Evolutionary conservation across 2,113 vertebrate species (phyloP).

Genomic region (Sinocyclocheilus maitianheensis): DNA sequence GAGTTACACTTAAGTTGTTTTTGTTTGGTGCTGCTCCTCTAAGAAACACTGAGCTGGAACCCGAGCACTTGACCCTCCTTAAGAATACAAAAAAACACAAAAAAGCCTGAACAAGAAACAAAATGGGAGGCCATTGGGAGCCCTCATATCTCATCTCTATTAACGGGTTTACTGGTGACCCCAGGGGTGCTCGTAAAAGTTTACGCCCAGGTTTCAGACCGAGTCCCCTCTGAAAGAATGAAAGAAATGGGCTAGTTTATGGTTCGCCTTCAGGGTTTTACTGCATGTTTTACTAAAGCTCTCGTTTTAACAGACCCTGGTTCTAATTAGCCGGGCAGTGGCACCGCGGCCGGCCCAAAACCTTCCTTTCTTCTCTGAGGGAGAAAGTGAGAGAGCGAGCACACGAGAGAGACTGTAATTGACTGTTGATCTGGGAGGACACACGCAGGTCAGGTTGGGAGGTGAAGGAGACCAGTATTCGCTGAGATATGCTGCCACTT

Average conservation of each 20-base stretch:
- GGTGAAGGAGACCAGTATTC: constrained; percentile 56
- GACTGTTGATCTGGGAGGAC: constrained; percentile 75
- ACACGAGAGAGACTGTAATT: constrained; percentile 66
- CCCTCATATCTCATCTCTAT: constrained; percentile 85
- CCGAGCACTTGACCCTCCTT: constrained; percentile 73
- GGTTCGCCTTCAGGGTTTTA: constrained; percentile 84
- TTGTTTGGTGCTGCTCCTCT: background rate
- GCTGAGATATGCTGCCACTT: constrained; percentile 55
- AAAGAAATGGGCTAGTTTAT: constrained; percentile 84
- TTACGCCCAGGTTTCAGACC: constrained; percentile 80
- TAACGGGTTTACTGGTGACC: constrained; percentile 84
- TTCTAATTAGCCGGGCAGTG: constrained; percentile 80
- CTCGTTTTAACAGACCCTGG: constrained; percentile 82
- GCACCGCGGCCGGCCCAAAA: constrained; percentile 68
- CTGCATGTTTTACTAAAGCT: constrained; percentile 86
- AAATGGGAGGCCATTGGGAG: constrained; percentile 80
- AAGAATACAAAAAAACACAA: constrained; percentile 69
- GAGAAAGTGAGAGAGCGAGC: constrained; percentile 50
- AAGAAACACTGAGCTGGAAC: constrained; percentile 55
- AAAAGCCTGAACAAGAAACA: constrained; percentile 62
- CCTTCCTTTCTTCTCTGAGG: constrained; percentile 71
- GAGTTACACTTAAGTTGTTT: constrained; percentile 1
- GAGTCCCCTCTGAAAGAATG: constrained; percentile 79
- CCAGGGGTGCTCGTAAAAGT: constrained; percentile 83
- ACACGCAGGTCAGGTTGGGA: constrained; percentile 67